Evolutionary conservation across 2,888 invertebrate species (phyloP), one percentile per base, ranked within the genome.

Genomic region (Caenorhabditis sinica): DNA sequence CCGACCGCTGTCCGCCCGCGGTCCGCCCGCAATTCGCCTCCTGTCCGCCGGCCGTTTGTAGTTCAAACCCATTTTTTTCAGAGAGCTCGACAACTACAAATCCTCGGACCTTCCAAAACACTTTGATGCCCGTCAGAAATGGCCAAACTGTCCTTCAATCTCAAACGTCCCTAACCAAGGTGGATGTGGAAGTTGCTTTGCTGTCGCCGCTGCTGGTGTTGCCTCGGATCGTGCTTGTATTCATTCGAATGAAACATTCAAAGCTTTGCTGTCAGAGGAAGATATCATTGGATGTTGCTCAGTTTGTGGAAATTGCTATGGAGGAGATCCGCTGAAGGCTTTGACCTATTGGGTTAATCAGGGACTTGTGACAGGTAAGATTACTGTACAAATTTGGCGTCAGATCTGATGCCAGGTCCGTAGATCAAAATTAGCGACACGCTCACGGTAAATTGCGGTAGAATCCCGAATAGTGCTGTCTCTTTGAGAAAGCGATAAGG

Each of bases 301-400:
- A 11, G 90, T 87, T 75, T 92, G 92, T 65, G 92, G 92, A 30
- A 92, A 91, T 76, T 92, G 92, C 79, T 92, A 89, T 71, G 92
- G 92, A 11, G 92, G 92, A n/a, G 92, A 92, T 82, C 92, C 92
- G 1, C 85, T 92, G 56, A 92, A 92, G 75, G 92, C 91, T n/a
- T 82, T 92, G 61, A 90, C 90, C 23, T 92, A 90, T 75, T 92
- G 92, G 91, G 91, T 91, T 23, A 86, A 89, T 30, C 91, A 92
- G 61, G 92, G 92, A 60, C 72, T 90, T 30, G 92, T 92, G 9
- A 90, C 91, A 25, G 91, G 89, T 89, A 30, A 15, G 36, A n/a
- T n/a, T n/a, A n/a, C n/a, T n/a, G n/a, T n/a, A n/a, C n/a, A n/a
- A n/a, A n/a, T n/a, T n/a, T n/a, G n/a, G n/a, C n/a, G n/a, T n/a